Evolutionary conservation across 2,797 vertebrate species (phyloP).

Genomic region (Harpagifer antarcticus): DNA sequence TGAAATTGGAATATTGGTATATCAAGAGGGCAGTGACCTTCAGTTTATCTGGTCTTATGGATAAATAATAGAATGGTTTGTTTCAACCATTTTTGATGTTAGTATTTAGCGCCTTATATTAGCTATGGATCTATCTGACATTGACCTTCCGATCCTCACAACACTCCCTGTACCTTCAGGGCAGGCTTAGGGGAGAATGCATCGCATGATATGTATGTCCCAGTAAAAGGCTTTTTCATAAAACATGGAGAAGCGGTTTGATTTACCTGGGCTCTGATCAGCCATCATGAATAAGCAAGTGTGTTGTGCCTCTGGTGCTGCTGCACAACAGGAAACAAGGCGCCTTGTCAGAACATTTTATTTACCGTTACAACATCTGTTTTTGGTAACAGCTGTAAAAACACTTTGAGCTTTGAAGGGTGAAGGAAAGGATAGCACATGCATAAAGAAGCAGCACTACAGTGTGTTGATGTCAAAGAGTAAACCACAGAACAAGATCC

Average conservation of each 20-base stretch:
- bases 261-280: constrained; percentile 69
- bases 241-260: constrained; percentile 67
- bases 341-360: constrained; percentile 42
- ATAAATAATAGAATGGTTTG: constrained; percentile 39
- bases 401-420: not conserved
- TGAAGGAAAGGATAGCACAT: constrained; percentile 3
- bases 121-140: constrained; percentile 14
- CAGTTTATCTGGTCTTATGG: constrained; percentile 1
- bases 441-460: not conserved
- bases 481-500: not conserved
- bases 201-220: constrained; percentile 55
- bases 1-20: not conserved
- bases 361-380: constrained; percentile 43
- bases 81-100: constrained; percentile 36
- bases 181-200: constrained; percentile 32
- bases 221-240: constrained; percentile 47
- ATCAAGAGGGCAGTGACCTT: constrained; percentile 16
- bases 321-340: constrained; percentile 43
- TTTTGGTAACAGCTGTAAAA: constrained; percentile 35
- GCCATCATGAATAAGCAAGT: constrained; percentile 63
- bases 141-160: constrained; percentile 18
- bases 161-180: constrained; percentile 11
- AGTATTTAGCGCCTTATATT: constrained; percentile 35
- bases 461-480: constrained; percentile 20
- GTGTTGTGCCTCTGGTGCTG: constrained; percentile 33